Percentiles rank a stretch among this genome's conserved stretches.
phyloP scores from a whole-genome alignment of 2,888 invertebrate species.

The Spodoptera littoralis region DNA sequence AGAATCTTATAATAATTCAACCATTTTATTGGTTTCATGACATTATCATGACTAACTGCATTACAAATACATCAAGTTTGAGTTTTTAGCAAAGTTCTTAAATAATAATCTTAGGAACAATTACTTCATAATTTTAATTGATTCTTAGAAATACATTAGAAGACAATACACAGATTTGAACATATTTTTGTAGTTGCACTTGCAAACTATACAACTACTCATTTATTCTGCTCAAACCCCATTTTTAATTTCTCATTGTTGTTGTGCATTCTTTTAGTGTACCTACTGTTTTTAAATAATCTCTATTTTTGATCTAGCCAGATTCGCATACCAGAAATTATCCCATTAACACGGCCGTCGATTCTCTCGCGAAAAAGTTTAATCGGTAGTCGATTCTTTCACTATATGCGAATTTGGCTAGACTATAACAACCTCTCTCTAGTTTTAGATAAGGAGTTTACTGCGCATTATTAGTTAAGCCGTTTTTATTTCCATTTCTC shows the following conservation, averaged over 20 bases:
- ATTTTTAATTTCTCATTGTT: conserved; percentile 81
- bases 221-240: conserved; percentile 88
- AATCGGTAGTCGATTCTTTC: too few species aligned
- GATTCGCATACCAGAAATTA: conserved; percentile 29
- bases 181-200: conserved; percentile 57
- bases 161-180: conserved; percentile 33
- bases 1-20: conserved; percentile 23
- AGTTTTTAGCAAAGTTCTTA: conserved; percentile 32
- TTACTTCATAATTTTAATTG: conserved; percentile 10
- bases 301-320: conserved; percentile 48
- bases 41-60: conserved; percentile 9
- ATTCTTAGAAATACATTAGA: conserved; percentile 26
- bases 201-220: conserved; percentile 76
- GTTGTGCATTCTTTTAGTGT: conserved; percentile 71
- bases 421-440: conserved; percentile 25
- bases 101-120: conserved; percentile 8
- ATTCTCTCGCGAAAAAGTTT: not conserved
- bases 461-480: conserved; percentile 24
- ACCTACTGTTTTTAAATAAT: conserved; percentile 45
- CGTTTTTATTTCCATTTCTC: conserved; percentile 27
- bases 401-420: conserved; percentile 31
- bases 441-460: conserved; percentile 43
- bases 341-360: too few species aligned
- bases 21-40: conserved; percentile 24
- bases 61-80: conserved; percentile 28